Evolutionary conservation across 2,797 vertebrate genomes (phyloP), one percentile per base, ranked within the genome.

Genomic region (Poecilia wingei): DNA sequence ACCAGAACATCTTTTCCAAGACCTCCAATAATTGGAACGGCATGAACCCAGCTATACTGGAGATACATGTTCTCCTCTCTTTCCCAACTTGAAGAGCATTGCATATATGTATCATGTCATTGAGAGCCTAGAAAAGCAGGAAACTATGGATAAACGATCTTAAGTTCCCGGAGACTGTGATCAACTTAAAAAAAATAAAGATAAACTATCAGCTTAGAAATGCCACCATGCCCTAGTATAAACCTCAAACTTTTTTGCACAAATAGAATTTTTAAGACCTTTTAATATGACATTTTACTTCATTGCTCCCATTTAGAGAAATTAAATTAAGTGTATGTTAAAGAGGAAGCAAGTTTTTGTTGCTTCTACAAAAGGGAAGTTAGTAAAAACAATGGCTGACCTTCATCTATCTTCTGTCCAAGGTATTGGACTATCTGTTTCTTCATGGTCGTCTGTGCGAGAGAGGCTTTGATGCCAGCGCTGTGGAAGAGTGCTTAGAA

Each of bases 381-480:
- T 61, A 70, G 13, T 22, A 49, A 25, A 57, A 2, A 9, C n/a
- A 22, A 41, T 74, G 22, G 59, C 81, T 68, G 87, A 82, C 45
- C 46, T 84, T 20, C 75, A 75, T 8, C 77, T 84, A 33, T 73
- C 86, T 33, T 86, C 82, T 85, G 76, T 82, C 68, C 3, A 92
- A 99, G 98, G 97, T 99, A 79, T 94, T 99, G 89, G 98, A 99
- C 89, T 99, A 99, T 92, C 94, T 99, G 84, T 98, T 98, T 94
- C 94, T 95, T 88, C 97, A 97, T 1, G 96, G 96, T 78, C 97
- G 98, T 87, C 96, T 99, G 84, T 99, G 98, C 89, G 98, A 99
- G 89, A 97, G 97, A 78, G 98, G 98, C 77, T 99, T 99, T 39
- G 98, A 99, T 86, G 96, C 97, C 51, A 93, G 95, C 76, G 96